Conservation (phyloP, 1,140 invertebrate species). For the Drosophila nannoptera region DNA sequence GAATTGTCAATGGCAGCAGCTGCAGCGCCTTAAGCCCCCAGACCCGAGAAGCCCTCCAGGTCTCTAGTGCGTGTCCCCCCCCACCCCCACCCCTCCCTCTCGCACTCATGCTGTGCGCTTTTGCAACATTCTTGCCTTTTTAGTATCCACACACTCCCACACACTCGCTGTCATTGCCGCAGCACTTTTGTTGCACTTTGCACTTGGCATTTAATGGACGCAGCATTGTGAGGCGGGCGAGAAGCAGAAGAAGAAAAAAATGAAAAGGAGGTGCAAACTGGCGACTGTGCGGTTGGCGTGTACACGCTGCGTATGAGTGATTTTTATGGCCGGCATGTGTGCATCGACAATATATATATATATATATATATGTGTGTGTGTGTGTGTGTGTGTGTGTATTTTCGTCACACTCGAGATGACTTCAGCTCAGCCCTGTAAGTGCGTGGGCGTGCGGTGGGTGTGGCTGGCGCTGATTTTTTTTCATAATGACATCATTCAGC, state of each 20-base stretch:
- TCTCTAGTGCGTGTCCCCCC: conserved; percentile 8
- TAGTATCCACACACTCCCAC: conserved; percentile 21
- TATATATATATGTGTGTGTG: no score
- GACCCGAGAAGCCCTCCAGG: conserved; percentile 27
- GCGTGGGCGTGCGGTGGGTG: conserved; percentile 16
- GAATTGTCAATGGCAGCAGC: conserved; percentile 58
- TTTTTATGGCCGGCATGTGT: conserved; percentile 43
- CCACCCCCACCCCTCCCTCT: not conserved
- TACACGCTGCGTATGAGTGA: conserved; percentile 53
- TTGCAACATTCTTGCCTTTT: conserved; percentile 32
- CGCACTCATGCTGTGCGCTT: not conserved
- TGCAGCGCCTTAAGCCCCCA: conserved; percentile 43
- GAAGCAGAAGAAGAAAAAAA: no score
- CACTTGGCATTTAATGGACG: conserved; percentile 58
- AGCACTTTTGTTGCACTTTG: conserved; percentile 58
- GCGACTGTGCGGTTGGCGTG: conserved; percentile 1
- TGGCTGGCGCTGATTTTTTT: conserved; percentile 31
- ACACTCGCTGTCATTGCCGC: conserved; percentile 31
- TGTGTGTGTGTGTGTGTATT: no score
- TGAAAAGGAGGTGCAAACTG: conserved; percentile 3
- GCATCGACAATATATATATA: conserved; percentile 48
- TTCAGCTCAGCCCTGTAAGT: conserved; percentile 24
- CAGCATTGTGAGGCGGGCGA: no score
- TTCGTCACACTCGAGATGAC: conserved; percentile 43
- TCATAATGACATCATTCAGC: conserved; percentile 45